Evolutionary conservation across 2,888 invertebrate species (phyloP).

Genomic region (Cheiracanthium punctorium): DNA sequence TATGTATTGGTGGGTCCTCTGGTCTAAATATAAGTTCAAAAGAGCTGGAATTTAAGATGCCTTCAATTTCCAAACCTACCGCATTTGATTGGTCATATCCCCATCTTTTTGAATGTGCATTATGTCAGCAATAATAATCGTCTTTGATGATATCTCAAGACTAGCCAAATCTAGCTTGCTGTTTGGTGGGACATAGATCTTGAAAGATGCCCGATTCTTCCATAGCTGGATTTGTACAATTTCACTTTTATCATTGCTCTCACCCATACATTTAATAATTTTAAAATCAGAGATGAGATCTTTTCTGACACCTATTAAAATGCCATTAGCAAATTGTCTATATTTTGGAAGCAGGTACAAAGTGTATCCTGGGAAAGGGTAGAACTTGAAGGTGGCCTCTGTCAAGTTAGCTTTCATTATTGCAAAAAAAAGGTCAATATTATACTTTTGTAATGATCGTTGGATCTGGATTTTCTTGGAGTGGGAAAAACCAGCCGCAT

Average conservation of each 20-base stretch:
- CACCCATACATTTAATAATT: slow-evolving; percentile 7
- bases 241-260: not conserved
- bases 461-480: too few relatives aligned
- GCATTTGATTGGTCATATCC: not conserved
- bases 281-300: not conserved
- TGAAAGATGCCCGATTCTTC: too few relatives aligned
- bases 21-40: not conserved
- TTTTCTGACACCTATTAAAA: too few relatives aligned
- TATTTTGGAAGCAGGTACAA: too few relatives aligned
- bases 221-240: not conserved
- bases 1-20: not conserved
- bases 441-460: too few relatives aligned
- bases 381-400: too few relatives aligned
- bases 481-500: too few relatives aligned
- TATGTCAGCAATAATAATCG: slow-evolving; percentile 17
- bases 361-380: too few relatives aligned
- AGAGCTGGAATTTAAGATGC: not conserved
- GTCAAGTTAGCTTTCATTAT: too few relatives aligned
- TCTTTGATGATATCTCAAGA: not conserved
- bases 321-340: too few relatives aligned
- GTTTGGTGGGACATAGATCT: not conserved
- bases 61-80: not conserved
- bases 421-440: too few relatives aligned
- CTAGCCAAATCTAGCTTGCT: not conserved
- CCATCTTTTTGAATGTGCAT: too few relatives aligned